A percentile compares a stretch with the other conserved stretches of the same genome.
These are phyloP conservation scores for Barbus barbus DNA, from an alignment of 2,113 vertebrate genomes.

Conservation along the genomic window DNA sequence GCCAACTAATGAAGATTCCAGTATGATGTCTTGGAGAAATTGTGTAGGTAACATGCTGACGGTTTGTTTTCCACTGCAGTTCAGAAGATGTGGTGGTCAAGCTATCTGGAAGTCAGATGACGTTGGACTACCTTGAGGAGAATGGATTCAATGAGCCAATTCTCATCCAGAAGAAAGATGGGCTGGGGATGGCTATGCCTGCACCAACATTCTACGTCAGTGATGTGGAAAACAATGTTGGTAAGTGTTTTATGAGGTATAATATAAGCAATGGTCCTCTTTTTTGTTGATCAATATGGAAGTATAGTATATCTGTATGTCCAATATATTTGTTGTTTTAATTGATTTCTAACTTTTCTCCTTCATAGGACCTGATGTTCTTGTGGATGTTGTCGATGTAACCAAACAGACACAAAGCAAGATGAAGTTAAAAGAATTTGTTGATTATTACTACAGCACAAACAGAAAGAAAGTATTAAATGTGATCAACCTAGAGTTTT, in stretches of 20 bases:
- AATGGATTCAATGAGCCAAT: constrained; percentile 93
- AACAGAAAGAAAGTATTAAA: constrained; percentile 96
- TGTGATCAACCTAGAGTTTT: constrained; percentile 94
- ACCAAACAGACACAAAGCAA: constrained; percentile 95
- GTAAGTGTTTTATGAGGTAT: constrained; percentile 63
- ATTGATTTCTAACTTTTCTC: neutral
- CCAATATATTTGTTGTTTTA: neutral
- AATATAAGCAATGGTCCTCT: neutral
- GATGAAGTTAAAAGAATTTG: constrained; percentile 98
- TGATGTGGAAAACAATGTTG: constrained; percentile 96
- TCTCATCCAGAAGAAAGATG: constrained; percentile 93
- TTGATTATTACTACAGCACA: constrained; percentile 98
- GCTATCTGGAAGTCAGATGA: constrained; percentile 85
- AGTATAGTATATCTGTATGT: no score
- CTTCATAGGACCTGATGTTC: constrained; percentile 84
- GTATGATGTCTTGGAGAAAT: constrained; percentile 1
- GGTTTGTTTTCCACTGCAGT: constrained; percentile 66
- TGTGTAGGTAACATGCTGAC: neutral
- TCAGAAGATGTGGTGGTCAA: constrained; percentile 92
- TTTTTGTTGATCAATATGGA: neutral
- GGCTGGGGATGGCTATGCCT: constrained; percentile 87
- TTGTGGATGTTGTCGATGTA: constrained; percentile 93
- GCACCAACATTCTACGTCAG: constrained; percentile 98
- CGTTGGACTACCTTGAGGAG: constrained; percentile 89
- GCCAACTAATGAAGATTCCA: constrained; percentile 11